Base-by-base conservation (phyloP, 2,888 invertebrate species). In the Darwinula stevensoni region DNA sequence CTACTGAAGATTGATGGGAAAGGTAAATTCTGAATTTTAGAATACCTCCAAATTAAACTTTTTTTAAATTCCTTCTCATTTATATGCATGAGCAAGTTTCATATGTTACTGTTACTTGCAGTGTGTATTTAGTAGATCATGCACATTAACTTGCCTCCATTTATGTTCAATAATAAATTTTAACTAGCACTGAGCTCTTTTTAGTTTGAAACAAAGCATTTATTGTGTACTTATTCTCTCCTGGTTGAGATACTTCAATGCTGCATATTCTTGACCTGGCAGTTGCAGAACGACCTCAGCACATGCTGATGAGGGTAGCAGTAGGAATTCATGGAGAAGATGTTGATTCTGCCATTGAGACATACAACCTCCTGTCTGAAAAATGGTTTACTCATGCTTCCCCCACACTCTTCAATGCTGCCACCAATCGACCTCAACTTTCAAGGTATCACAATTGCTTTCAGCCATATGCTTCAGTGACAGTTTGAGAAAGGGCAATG, bases 351-450 rank as follows among this genome's bases (percentile, higher is more conserved):
- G 91, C 72, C 11, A 78, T 97, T 39, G 75, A 84, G 56, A 91
- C 94, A 0, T 97, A 97, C 52, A 84, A 97, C 49, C 59, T 78
- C 36, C 54, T 97, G 41, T 94, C 94, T 0, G 84, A 88, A 47
- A 54, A 72, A 42, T 91, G 75, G 59, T 97, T 97, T 48, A 97
- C 88, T 0, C 94, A 97, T 54, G 94, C 91, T 3, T 86, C 88
- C 16, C 91, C 97, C 1, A 97, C 97, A 1, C 59, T 97, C 17
- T 97, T 91, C 51, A 74, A 88, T 39, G 80, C 94, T 27, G 91
- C 76, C 16, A 91, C 94, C 2, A 65, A 64, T 13, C 60, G 66
- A 17, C 86, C 91, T 11, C 91, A 94, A 48, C 56, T 97, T 36
- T 88, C 88, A 0, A 84, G 63, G 63, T 63, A 45, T 31, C 31